These are phyloP conservation scores for Sturnus vulgaris DNA, from an alignment of 2,113 vertebrate species.

Conservation along the genomic window DNA sequence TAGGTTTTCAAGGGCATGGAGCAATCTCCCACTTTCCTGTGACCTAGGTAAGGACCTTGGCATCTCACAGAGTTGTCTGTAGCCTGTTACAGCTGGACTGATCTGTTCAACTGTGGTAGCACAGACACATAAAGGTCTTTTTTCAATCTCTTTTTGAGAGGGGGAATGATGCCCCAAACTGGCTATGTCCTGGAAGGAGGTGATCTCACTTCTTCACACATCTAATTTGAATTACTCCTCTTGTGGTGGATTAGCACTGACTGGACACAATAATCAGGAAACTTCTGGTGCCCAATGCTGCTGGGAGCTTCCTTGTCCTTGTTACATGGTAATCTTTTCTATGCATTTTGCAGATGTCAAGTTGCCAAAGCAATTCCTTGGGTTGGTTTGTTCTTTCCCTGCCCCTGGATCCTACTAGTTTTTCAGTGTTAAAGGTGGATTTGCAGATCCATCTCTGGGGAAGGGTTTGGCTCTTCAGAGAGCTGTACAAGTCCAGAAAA, in stretches of 20 bases:
- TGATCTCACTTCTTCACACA: background rate
- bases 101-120: background rate
- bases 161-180: background rate
- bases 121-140: background rate
- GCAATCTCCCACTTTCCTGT: background rate
- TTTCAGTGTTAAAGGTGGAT: background rate
- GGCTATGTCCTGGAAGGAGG: background rate
- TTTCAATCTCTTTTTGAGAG: background rate
- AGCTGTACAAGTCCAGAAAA: background rate
- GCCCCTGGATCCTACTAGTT: background rate
- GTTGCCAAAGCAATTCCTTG: background rate
- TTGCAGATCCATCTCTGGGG: background rate
- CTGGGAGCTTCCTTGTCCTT: background rate
- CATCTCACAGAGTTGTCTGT: background rate
- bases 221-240: background rate
- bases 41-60: background rate
- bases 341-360: background rate
- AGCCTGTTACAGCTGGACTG: background rate
- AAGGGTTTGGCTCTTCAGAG: background rate
- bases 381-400: background rate
- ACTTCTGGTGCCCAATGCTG: background rate
- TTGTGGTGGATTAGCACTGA: background rate
- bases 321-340: background rate
- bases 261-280: background rate
- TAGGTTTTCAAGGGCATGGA: conserved; percentile 19